Evolutionary conservation across 2,888 invertebrate species (phyloP), one percentile per base, ranked within the genome.

Genomic region (Drosophila picticornis): DNA sequence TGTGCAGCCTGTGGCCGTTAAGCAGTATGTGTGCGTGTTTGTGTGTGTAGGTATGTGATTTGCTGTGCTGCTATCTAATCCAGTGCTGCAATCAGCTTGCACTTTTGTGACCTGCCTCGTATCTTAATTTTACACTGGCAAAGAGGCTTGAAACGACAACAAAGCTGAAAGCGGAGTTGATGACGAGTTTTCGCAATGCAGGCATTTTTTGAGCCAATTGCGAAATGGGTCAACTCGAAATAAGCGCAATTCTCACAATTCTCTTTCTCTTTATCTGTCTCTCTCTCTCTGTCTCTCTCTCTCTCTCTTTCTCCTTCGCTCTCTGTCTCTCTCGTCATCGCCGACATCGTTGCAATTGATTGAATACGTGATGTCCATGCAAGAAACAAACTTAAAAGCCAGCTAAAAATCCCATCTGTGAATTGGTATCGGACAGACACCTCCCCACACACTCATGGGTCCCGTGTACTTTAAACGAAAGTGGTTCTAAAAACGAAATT

Each of bases 311-410:
- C 66, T 46, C 27, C 27, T 16, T 19, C 50, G 59, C 63, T 36
- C 9, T 57, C 56, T 38, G 19, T 60, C 25, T 25, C 29, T 55
- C 50, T 58, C 43, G 66, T 65, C 60, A 61, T 68, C 71, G 76
- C 77, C 63, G 78, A 70, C 75, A 88, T 81, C 84, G 84, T 86
- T 89, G 90, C 87, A 90, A 90, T 90, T 87, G 87, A 87, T 87
- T 87, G 90, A 87, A 87, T 90, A 87, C 87, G 87, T 87, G 87
- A 87, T 90, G 84, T 86, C 87, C 89, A 89, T 87, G 82, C 90
- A 83, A 83, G 86, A 85, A 88, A 85, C 83, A 83, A 85, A 88
- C 85, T 86, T 90, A 90, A 90, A 90, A 83, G 68, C 90, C 75
- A 66, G 46, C 63, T 75, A 59, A 69, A 65, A 63, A 32, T 61